Evolutionary conservation across 2,797 vertebrate species (phyloP).

Genomic region (Rhodeus uyekii): DNA sequence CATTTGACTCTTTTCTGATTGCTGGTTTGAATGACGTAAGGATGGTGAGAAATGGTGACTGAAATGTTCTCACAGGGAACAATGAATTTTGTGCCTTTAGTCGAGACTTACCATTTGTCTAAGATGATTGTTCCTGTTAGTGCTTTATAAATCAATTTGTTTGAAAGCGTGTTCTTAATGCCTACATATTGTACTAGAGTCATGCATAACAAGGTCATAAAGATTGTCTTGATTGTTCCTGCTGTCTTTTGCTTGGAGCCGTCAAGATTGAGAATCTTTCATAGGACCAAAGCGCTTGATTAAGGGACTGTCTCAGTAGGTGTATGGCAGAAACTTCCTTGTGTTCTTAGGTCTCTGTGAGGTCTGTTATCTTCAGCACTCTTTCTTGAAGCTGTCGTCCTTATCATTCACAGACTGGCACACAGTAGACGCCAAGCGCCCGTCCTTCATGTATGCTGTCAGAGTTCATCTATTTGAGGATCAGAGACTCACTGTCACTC

Average conservation of each 20-base stretch:
- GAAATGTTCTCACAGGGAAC: background rate
- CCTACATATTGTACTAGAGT: background rate
- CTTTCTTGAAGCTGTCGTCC: background rate
- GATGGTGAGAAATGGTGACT: background rate
- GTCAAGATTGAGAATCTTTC: background rate
- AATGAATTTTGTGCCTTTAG: background rate
- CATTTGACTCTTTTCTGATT: background rate
- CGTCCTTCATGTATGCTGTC: background rate
- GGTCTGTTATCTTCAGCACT: slow-evolving; percentile 18
- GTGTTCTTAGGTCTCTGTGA: slow-evolving; percentile 19
- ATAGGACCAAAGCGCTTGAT: background rate
- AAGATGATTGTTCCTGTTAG: background rate
- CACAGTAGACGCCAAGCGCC: background rate
- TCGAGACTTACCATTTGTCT: background rate
- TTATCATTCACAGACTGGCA: background rate
- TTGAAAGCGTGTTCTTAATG: background rate
- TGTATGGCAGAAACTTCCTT: background rate
- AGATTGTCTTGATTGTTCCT: background rate
- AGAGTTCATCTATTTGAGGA: slow-evolving; percentile 24
- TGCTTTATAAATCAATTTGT: background rate
- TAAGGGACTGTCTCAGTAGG: background rate
- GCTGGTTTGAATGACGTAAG: background rate
- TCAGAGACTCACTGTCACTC: background rate
- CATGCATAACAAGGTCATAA: background rate
- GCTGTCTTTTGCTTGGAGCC: background rate